phyloP scores from a whole-genome alignment of 2,113 vertebrate genomes.

The Noturus placidus region DNA sequence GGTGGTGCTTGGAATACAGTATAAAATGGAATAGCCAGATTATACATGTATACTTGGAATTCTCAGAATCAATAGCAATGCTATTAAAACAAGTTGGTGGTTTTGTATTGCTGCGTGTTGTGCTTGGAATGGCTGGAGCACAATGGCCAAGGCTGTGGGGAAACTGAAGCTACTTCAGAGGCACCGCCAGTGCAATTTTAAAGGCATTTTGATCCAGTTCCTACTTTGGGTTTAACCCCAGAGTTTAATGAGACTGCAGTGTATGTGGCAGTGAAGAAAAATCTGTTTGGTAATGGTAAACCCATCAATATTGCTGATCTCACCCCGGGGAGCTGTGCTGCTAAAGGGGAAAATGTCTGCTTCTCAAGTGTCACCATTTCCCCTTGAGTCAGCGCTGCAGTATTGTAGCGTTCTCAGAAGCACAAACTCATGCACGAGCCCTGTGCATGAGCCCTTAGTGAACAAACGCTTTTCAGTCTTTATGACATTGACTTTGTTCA shows the following conservation, averaged over 20 bases:
- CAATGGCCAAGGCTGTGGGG: background rate
- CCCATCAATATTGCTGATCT: constrained; percentile 57
- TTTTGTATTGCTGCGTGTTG: background rate
- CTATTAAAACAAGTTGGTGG: background rate
- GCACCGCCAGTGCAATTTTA: constrained; percentile 11
- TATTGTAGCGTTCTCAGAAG: too few relatives aligned
- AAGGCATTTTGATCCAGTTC: constrained; percentile 22
- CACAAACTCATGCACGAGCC: too few relatives aligned
- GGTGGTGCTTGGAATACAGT: background rate
- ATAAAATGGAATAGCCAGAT: background rate
- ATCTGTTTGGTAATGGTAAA: constrained; percentile 66
- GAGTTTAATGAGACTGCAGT: constrained; percentile 58
- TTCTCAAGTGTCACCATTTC: too few relatives aligned
- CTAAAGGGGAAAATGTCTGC: too few relatives aligned
- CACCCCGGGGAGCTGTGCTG: constrained; percentile 62
- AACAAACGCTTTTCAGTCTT: too few relatives aligned
- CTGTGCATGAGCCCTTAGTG: too few relatives aligned
- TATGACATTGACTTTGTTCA: too few relatives aligned
- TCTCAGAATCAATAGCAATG: background rate
- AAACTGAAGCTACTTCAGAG: background rate
- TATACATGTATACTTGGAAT: fast-evolving
- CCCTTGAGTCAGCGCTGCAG: too few relatives aligned
- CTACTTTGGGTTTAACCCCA: constrained; percentile 54
- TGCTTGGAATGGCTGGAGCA: background rate
- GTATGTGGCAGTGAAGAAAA: constrained; percentile 58